Base-by-base conservation (phyloP, 2,888 invertebrate genomes). In the Rhagophthalmus giganteus region DNA sequence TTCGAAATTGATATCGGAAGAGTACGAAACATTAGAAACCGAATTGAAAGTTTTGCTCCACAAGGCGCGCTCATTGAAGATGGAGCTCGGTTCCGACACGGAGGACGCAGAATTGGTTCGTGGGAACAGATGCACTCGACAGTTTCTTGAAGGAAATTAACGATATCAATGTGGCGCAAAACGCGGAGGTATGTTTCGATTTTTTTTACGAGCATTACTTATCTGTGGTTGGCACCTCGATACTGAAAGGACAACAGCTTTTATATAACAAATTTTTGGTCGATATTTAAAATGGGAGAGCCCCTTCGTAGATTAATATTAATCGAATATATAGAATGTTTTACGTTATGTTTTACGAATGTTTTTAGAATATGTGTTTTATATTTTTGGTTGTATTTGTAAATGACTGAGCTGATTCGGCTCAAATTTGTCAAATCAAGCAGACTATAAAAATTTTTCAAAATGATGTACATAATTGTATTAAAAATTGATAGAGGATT, bases 1-100 rank as follows among this genome's bases (percentile, higher is more conserved):
- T n/a, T 80, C 78, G 33, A 78, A 80, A 57, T 82, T 86, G 76
- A 79, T 86, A 0, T 69, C 79, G 10, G 81, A 84, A 52, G 85
- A 87, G 73, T 82, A 85, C 1, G 76, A 79, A 25, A 78, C 79
- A 20, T 85, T 90, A 63, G 83, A 85, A 63, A 73, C 76, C 56
- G 88, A 89, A 62, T 63, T 89, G 12, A 79, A 79, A 53, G 81
- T 81, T 50, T 75, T 87, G 55, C 76, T 81, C 57, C 71, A 77
- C 8, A 80, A 81, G 48, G 80, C 82, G 0, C 72, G 72, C 11
- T 74, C 76, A 12, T 68, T 82, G 1, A 78, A 81, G 52, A 71
- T 76, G 2, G 76, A 79, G 67, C 78, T 84, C 55, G 84, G 83
- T 1, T 76, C 77, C 0, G 79, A 82, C 2, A 77, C 79, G 6